Percentiles rank a stretch among this genome's conserved stretches.
Conservation (phyloP, 2,113 vertebrate species). For the Laticauda colubrina region DNA sequence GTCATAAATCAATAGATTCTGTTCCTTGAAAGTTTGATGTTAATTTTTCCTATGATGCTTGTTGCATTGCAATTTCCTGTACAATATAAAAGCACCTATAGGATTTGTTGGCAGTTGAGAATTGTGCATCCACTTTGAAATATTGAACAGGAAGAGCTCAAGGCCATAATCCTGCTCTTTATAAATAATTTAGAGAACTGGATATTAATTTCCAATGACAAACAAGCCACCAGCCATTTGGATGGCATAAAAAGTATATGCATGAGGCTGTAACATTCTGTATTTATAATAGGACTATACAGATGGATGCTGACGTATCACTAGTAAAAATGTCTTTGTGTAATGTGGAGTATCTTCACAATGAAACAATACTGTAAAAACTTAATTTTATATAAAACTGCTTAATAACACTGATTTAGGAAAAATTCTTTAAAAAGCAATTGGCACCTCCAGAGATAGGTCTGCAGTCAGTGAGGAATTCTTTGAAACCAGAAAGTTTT, state of each 20-base stretch:
- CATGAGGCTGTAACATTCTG: neutral
- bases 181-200: conserved; percentile 44
- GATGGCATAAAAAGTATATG: fast-evolving
- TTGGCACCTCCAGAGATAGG: conserved; percentile 39
- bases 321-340: conserved; percentile 31
- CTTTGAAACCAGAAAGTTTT: conserved; percentile 53
- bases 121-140: conserved; percentile 56
- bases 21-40: conserved; percentile 34
- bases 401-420: conserved; percentile 23
- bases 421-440: conserved; percentile 42
- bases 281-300: conserved; percentile 1
- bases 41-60: conserved; percentile 47
- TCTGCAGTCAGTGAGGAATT: conserved; percentile 34
- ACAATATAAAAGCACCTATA: conserved; percentile 48
- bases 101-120: conserved; percentile 44
- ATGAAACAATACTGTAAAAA: neutral
- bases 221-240: conserved; percentile 25
- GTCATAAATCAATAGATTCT: conserved; percentile 56
- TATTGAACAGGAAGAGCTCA: conserved; percentile 52
- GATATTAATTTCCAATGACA: neutral
- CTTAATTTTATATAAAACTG: conserved; percentile 38
- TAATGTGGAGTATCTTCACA: conserved; percentile 15
- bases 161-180: conserved; percentile 46
- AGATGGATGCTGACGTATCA: conserved; percentile 33
- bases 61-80: conserved; percentile 55